Base-by-base conservation (phyloP, 2,113 vertebrate species). In the Gasterosteus nipponicus region DNA sequence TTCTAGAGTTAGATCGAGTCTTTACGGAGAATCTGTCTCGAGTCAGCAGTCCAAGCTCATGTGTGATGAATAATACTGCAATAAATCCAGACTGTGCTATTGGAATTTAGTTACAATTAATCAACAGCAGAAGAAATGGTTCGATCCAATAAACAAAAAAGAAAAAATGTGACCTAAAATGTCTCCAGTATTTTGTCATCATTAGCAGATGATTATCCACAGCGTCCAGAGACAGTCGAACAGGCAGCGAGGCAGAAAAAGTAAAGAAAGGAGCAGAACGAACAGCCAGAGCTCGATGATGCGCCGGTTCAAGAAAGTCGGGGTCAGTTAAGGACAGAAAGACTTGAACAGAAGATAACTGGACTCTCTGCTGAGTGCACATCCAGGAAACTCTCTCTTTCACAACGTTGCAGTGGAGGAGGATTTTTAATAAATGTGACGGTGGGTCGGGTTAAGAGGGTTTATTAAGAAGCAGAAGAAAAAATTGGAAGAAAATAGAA, bases 181-280 rank as follows among this genome's bases (percentile, higher is more conserved):
- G 22, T 26, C 22, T 26, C 22, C 11, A 22, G 35, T 10, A 44
- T 9, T 39, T 53, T 53, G 10, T 53, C 33, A 49, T 61, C 47
- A 59, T 41, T 60, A 42, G 39, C 9, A 47, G 51, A 76, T 29
- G 47, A 4, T 53, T 65, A 70, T 26, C 18, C 18, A 12, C 12
- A 35, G 71, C 56, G 66, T 75, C 75, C 57, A 67, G 22, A 53
- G 68, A 59, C 33, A n/a, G 41, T 31, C 42, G 47, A 71, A 44
- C 33, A 11, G 58, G 54, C 9, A 64, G 22, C 41, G 10, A 73
- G 22, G 18, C 15, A 69, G 61, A 33, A 56, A 56, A 29, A 64
- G 19, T 60, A 62, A 78, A 73, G 39, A 70, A 49, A 77, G 77
- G 47, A 84, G 61, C 66, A 72, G 80, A 72, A 75, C 73, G 64